A percentile compares a stretch with the other conserved stretches of the same genome.
These are phyloP conservation scores for Bombus haemorrhoidalis DNA, from an alignment of 1,140 invertebrate species.

Conservation along the genomic window DNA sequence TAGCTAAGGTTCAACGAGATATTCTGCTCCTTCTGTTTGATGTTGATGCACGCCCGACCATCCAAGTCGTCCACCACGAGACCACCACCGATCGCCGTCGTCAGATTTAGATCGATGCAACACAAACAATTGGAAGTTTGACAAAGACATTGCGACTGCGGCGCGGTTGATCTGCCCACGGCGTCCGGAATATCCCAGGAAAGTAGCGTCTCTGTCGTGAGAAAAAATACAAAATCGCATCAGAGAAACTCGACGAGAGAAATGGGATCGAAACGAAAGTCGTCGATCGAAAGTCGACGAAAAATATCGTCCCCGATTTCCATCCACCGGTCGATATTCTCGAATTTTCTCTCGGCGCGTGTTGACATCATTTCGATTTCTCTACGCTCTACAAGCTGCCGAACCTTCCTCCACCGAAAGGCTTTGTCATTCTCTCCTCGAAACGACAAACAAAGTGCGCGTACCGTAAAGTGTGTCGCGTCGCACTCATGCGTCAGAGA, in stretches of 20 bases:
- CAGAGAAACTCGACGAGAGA: conserved; percentile 66
- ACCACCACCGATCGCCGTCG: conserved; percentile 72
- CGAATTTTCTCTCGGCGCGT: background rate
- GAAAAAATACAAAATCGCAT: conserved; percentile 32
- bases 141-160: conserved; percentile 80
- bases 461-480: conserved; percentile 41
- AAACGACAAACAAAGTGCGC: background rate
- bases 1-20: conserved; percentile 83
- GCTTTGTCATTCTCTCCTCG: background rate
- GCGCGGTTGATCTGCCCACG: conserved; percentile 72
- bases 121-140: conserved; percentile 79
- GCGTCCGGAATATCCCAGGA: conserved; percentile 76
- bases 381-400: background rate
- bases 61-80: conserved; percentile 73
- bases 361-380: conserved; percentile 22
- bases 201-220: conserved; percentile 72
- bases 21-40: conserved; percentile 82
- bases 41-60: conserved; percentile 81
- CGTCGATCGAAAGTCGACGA: conserved; percentile 60
- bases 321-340: conserved; percentile 30
- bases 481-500: conserved; percentile 1
- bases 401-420: background rate
- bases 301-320: conserved; percentile 53
- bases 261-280: conserved; percentile 68
- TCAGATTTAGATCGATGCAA: conserved; percentile 81